Base-by-base conservation (phyloP, 2,113 vertebrate species). In the Dicaeum eximium region DNA sequence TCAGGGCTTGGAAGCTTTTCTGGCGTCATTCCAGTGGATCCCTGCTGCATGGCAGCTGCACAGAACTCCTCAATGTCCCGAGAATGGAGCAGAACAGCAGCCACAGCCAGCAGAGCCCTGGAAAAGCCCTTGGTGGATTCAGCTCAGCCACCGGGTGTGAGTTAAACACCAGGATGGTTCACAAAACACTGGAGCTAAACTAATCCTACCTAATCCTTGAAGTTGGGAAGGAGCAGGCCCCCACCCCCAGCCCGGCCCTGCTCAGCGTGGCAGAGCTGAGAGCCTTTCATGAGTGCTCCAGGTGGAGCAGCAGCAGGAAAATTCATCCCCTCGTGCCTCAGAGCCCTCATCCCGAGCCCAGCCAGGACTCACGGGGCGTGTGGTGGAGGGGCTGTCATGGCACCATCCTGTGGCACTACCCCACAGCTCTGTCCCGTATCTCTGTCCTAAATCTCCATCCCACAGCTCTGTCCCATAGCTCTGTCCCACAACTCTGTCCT, bases 241-340 rank as follows among this genome's bases (percentile, higher is more conserved):
- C 12, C 2, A 6, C 5, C 0, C 33, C 37, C n/a, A 12, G 15
- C 31, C 15, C 3, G 0, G 5, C n/a, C 14, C 40, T 7, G 19
- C 54, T n/a, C 33, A 2, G 28, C 4, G 1, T 1, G 3, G 80
- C 8, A 21, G 23, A 19, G 40, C 25, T 19, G 22, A 5, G 1
- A 7, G 38, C 47, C 51, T 33, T 4, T 11, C 45, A 35, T 0
- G 2, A 7, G 40, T 12, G 33, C 37, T 20, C 16, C 17, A 2
- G 17, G 7, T 13, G 35, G 33, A 42, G 48, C 48, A 48, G 47
- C 47, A 48, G 25, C n/a, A 30, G 42, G 38, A 37, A 10, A 44
- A 54, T 5, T 20, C 44, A 45, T 44, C 44, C 44, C 44, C 44
- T 20, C 19, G 18, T 19, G 44, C 44, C 44, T 45, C 18, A 45